Conservation (phyloP, 2,888 invertebrate genomes). For the Acrocyrtus sp. region DNA sequence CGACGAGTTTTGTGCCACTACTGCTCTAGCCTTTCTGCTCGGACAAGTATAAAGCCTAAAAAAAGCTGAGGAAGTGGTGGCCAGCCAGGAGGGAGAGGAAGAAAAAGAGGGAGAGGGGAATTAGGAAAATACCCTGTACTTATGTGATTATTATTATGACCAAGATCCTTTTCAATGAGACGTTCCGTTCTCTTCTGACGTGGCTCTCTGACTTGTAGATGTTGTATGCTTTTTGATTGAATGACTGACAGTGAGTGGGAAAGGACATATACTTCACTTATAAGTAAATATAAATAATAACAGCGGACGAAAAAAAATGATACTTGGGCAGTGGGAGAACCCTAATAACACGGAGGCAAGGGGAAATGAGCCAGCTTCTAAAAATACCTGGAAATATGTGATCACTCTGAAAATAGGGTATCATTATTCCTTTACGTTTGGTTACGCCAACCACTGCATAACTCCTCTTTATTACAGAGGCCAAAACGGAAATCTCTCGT, state of each 20-base stretch:
- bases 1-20: too few species aligned
- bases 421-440: not conserved
- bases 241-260: not conserved
- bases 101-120: conserved; percentile 38
- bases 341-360: conserved; percentile 48
- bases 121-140: conserved; percentile 53
- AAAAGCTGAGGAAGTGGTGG: not conserved
- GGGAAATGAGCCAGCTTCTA: conserved; percentile 41
- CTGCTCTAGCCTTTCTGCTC: too few species aligned
- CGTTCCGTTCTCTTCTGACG: not conserved
- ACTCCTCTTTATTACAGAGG: not conserved
- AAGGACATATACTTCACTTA: not conserved
- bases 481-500: conserved; percentile 36
- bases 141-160: conserved; percentile 46
- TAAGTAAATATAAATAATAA: not conserved
- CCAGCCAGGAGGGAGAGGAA: conserved; percentile 1
- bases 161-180: conserved; percentile 11
- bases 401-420: not conserved
- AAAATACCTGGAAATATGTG: conserved; percentile 44
- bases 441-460: too few species aligned
- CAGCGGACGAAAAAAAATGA: not conserved
- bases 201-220: too few species aligned
- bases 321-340: too few species aligned
- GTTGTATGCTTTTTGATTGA: too few species aligned
- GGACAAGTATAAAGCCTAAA: too few species aligned